A percentile compares a stretch with the other conserved stretches of the same genome.
Evolutionary conservation across 1,140 invertebrate genomes (phyloP).

Genomic region (Megalonaias nervosa): DNA sequence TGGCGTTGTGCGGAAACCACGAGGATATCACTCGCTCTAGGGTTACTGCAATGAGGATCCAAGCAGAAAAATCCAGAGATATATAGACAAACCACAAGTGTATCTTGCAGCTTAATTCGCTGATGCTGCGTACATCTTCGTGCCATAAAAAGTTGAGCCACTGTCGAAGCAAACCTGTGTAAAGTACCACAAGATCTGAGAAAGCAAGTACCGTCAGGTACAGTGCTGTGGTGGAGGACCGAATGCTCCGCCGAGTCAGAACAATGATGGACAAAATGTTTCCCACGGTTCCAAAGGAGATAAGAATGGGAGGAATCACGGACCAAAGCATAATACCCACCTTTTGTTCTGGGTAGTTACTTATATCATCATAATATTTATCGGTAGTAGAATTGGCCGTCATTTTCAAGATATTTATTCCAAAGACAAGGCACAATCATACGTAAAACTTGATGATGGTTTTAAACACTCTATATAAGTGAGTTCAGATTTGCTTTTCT

Average conservation of each 20-base stretch:
- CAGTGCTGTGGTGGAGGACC: constrained; percentile 27
- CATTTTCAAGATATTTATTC: too few species aligned
- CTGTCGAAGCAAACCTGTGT: constrained; percentile 50
- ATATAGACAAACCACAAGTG: constrained; percentile 46
- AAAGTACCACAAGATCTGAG: constrained; percentile 44
- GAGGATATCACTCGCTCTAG: constrained; percentile 53
- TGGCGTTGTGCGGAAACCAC: constrained; percentile 44
- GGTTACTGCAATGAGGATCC: constrained; percentile 57
- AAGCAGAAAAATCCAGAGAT: constrained; percentile 47
- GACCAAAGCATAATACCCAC: constrained; percentile 24
- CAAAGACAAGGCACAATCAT: too few species aligned
- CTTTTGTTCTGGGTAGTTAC: constrained; percentile 3
- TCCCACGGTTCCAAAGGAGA: constrained; percentile 46
- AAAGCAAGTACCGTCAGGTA: constrained; percentile 45
- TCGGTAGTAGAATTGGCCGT: too few species aligned
- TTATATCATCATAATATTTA: too few species aligned
- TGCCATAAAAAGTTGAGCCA: constrained; percentile 39
- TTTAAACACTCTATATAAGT: too few species aligned
- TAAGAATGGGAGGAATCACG: constrained; percentile 37
- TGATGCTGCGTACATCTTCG: constrained; percentile 33
- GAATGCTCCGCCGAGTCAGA: constrained; percentile 30
- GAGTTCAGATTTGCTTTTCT: too few species aligned
- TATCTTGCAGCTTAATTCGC: constrained; percentile 38
- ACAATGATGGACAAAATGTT: constrained; percentile 46
- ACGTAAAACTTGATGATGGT: too few species aligned